Conservation (phyloP, 2,113 vertebrate species). For the Nibea coibor region DNA sequence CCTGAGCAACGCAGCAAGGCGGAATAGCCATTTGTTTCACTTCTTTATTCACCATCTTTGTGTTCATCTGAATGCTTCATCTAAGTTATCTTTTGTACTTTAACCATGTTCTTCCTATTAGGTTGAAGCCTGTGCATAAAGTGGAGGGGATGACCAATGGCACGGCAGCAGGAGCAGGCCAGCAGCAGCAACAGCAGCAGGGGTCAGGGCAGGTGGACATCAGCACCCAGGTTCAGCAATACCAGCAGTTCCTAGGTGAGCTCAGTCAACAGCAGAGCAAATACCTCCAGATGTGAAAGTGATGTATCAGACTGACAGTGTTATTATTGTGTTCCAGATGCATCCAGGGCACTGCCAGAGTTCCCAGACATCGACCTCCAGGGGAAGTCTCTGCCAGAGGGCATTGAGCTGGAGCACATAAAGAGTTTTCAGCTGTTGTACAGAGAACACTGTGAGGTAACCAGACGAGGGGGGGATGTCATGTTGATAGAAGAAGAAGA, state of each 20-base stretch:
- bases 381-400: conserved; percentile 90
- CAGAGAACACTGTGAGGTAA: conserved; percentile 95
- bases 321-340: conserved; percentile 81
- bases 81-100: background rate
- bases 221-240: conserved; percentile 94
- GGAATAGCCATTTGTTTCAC: background rate
- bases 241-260: conserved; percentile 94
- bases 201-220: conserved; percentile 88
- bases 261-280: conserved; percentile 6
- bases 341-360: conserved; percentile 90
- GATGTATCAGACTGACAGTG: background rate
- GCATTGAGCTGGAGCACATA: conserved; percentile 88
- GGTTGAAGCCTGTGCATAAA: conserved; percentile 94
- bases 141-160: conserved; percentile 95
- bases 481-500: too few species aligned
- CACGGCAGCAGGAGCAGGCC: conserved; percentile 85
- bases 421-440: conserved; percentile 95
- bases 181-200: conserved; percentile 87
- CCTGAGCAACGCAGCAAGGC: background rate
- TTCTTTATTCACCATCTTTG: conserved; percentile 16
- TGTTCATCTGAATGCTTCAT: conserved; percentile 5
- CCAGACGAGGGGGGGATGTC: background rate
- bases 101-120: conserved; percentile 53
- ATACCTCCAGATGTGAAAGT: background rate
- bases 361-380: conserved; percentile 92